Conservation (phyloP, 1,140 invertebrate species). For the Trissolcus basalis region DNA sequence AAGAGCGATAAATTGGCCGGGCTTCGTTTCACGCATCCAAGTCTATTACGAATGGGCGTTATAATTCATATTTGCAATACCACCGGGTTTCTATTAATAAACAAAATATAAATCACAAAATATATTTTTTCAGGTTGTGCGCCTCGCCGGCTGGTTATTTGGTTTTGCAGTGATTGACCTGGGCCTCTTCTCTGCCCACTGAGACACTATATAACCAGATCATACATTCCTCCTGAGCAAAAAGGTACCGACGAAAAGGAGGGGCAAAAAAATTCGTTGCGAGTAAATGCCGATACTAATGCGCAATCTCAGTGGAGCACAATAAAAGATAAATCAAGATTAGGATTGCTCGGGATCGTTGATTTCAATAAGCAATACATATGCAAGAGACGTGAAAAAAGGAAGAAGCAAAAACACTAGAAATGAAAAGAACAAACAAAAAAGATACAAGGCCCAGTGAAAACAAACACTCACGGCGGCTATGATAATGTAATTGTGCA, state of each 20-base stretch:
- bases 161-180: no score
- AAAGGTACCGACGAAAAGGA: neutral
- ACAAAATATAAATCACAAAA: neutral
- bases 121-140: neutral
- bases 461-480: constrained; percentile 48
- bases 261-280: neutral
- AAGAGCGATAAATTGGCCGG: no score
- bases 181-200: no score
- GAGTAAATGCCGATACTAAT: constrained; percentile 36
- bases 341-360: constrained; percentile 47
- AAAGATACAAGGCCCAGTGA: neutral
- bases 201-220: constrained; percentile 19
- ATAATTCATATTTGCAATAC: no score
- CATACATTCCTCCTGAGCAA: constrained; percentile 6
- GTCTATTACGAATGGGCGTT: no score
- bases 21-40: no score
- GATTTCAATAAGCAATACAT: constrained; percentile 58
- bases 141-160: no score
- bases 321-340: constrained; percentile 58
- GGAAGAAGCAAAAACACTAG: no score
- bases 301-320: constrained; percentile 30
- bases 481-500: constrained; percentile 61
- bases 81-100: no score
- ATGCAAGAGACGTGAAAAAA: constrained; percentile 34
- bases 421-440: constrained; percentile 20